Conservation (phyloP, 2,888 invertebrate species). For the Spatulosminthurus flaviceps region DNA sequence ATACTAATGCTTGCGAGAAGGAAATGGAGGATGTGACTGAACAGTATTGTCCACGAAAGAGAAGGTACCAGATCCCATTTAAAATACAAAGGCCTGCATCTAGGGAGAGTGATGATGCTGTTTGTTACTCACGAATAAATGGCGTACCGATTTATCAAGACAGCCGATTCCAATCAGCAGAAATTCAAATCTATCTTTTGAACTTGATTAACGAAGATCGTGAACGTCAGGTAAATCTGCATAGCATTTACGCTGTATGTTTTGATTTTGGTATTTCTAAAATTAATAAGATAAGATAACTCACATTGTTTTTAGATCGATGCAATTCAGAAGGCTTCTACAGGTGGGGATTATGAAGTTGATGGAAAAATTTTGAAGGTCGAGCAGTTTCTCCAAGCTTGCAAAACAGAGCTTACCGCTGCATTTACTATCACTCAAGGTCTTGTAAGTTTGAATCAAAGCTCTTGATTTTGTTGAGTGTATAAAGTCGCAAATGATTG, state of each 20-base stretch:
- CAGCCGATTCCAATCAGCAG: not conserved
- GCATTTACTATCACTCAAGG: not conserved
- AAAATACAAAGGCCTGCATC: not conserved
- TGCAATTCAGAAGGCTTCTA: not conserved
- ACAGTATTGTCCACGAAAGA: not conserved
- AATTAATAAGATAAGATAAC: too few species aligned
- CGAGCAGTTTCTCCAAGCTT: not conserved
- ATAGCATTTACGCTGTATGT: too few species aligned
- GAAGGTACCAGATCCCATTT: not conserved
- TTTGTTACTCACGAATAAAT: not conserved
- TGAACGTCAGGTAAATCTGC: not conserved
- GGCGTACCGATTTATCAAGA: not conserved
- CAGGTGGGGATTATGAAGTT: not conserved
- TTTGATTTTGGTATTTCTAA: too few species aligned
- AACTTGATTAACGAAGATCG: not conserved
- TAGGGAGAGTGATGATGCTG: not conserved
- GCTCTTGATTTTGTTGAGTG: too few species aligned
- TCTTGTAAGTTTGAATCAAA: not conserved
- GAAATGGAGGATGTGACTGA: too few species aligned
- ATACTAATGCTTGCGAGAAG: not conserved
- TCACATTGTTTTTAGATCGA: not conserved
- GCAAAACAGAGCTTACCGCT: not conserved
- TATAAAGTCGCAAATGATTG: too few species aligned
- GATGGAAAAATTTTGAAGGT: not conserved
- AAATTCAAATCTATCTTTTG: not conserved